Percentiles rank a stretch among this genome's conserved stretches.
Evolutionary conservation across 2,113 vertebrate genomes (phyloP).

Genomic region (Falco punctatus): DNA sequence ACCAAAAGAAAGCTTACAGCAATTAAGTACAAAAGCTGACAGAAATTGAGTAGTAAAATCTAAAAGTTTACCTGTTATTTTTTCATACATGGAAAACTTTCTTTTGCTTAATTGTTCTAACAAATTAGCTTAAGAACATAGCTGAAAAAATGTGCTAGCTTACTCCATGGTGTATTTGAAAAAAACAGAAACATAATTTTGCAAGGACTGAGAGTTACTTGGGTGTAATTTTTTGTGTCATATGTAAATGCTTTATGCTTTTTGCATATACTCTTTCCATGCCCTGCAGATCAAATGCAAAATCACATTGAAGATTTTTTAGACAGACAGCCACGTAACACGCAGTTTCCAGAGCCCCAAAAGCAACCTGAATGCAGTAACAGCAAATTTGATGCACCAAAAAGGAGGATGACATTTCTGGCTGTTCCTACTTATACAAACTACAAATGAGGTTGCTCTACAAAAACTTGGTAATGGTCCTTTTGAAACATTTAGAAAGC

Average conservation of each 20-base stretch:
- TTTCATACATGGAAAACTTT: not conserved
- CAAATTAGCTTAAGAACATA: not conserved
- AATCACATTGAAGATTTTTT: not conserved
- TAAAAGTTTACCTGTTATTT: not conserved
- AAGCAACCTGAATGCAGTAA: not conserved
- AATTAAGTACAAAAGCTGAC: not conserved
- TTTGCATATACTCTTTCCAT: not conserved
- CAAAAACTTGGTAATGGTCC: not conserved
- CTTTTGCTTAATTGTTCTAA: not conserved
- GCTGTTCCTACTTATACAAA: not conserved
- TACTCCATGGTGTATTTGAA: not conserved
- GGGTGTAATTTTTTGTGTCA: not conserved
- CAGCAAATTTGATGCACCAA: not conserved
- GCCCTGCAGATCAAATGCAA: not conserved
- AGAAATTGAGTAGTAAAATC: not conserved
- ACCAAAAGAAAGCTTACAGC: not conserved
- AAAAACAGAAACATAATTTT: not conserved
- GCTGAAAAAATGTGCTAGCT: not conserved
- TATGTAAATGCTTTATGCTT: not conserved
- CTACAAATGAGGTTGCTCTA: not conserved
- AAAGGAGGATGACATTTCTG: not conserved
- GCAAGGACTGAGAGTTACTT: not conserved
- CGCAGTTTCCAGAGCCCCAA: not conserved
- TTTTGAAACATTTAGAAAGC: conserved; percentile 1
- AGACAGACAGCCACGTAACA: not conserved